Percentiles rank a stretch among this genome's conserved stretches.
Conservation (phyloP, 2,888 invertebrate species). For the Cosmopolites sordidus region DNA sequence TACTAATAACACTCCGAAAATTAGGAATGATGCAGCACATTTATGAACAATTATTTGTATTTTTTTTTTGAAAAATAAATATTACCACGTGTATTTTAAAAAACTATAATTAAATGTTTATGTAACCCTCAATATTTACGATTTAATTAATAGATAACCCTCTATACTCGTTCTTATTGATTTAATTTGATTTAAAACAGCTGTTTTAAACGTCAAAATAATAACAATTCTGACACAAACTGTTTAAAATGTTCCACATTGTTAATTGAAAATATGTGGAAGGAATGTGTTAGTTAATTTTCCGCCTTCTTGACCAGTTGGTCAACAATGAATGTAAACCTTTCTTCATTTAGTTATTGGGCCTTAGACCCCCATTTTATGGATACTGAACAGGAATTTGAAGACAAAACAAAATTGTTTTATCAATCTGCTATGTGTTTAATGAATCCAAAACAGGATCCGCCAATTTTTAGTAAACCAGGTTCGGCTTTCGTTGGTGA, state of each 20-base stretch:
- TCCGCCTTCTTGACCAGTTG: background rate
- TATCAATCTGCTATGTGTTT: constrained; percentile 23
- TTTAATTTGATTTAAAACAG: background rate
- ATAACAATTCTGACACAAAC: constrained; percentile 3
- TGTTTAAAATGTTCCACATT: background rate
- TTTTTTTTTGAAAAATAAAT: too few relatives aligned
- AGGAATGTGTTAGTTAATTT: background rate
- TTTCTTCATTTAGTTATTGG: constrained; percentile 21
- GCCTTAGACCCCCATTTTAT: constrained; percentile 22
- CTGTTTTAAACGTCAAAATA: constrained; percentile 10
- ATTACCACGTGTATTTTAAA: too few relatives aligned
- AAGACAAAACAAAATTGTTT: constrained; percentile 16
- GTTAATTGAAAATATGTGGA: background rate
- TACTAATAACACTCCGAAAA: too few relatives aligned
- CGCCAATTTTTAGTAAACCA: constrained; percentile 17
- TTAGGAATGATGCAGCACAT: too few relatives aligned
- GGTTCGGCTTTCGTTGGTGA: background rate
- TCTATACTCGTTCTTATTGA: background rate
- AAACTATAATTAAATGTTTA: background rate
- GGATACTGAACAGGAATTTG: constrained; percentile 10
- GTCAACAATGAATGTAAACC: constrained; percentile 12
- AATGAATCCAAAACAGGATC: constrained; percentile 22
- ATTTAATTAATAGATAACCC: background rate
- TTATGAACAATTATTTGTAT: too few relatives aligned
- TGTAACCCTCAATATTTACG: background rate